A percentile compares a stretch with the other conserved stretches of the same genome.
Conservation (phyloP, 2,888 invertebrate species). For the Spialia ferax region DNA sequence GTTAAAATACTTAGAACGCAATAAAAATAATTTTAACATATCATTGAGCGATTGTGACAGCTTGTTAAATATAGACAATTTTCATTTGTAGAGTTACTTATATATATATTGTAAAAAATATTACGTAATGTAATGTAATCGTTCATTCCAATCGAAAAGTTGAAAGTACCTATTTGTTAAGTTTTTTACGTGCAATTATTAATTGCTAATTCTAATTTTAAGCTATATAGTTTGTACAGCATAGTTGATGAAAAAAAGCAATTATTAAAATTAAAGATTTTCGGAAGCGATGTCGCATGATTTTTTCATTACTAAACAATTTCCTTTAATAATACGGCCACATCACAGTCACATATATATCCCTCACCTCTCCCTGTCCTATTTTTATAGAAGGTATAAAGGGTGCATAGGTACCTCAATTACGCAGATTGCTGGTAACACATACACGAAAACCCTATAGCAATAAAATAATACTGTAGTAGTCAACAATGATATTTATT, state of each 20-base stretch:
- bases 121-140: conserved; percentile 79
- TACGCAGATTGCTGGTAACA: too few species aligned
- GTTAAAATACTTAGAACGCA: conserved; percentile 72
- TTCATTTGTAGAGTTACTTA: conserved; percentile 72
- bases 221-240: conserved; percentile 86
- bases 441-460: too few species aligned
- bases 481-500: conserved; percentile 85
- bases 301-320: too few species aligned
- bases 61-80: conserved; percentile 81
- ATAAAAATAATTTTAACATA: conserved; percentile 87
- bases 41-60: conserved; percentile 87
- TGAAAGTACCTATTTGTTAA: conserved; percentile 86
- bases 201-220: conserved; percentile 86
- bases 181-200: conserved; percentile 87
- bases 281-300: conserved; percentile 68
- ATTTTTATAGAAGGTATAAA: too few species aligned
- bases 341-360: too few species aligned
- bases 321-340: too few species aligned
- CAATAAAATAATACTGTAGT: conserved; percentile 51
- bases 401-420: too few species aligned
- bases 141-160: conserved; percentile 87
- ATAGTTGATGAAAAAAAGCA: conserved; percentile 85
- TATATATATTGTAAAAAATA: conserved; percentile 77
- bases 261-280: conserved; percentile 86
- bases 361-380: too few species aligned